Conservation (phyloP, 1,140 invertebrate genomes). For the Platorchestia sp. region DNA sequence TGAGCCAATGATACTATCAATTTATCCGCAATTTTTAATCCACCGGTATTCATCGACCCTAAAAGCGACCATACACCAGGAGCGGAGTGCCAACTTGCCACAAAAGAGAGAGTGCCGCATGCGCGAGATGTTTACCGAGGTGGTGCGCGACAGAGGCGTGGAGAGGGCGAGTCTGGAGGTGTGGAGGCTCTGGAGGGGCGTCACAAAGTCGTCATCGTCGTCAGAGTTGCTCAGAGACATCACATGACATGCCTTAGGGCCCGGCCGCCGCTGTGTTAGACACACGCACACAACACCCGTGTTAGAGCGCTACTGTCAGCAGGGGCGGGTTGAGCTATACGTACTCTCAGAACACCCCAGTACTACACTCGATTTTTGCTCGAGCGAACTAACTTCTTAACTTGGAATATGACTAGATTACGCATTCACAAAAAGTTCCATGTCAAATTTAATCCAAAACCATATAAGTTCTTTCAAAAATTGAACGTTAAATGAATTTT, state of each 20-base stretch:
- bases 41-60: background rate
- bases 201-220: constrained; percentile 40
- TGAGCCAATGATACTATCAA: background rate
- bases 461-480: too few species aligned
- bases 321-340: background rate
- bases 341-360: background rate
- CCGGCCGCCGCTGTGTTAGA: constrained; percentile 15
- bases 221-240: constrained; percentile 29
- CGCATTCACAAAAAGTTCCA: too few species aligned
- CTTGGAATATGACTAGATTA: too few species aligned
- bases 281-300: background rate
- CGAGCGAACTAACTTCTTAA: background rate
- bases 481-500: too few species aligned
- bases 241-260: constrained; percentile 44
- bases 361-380: background rate
- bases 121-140: constrained; percentile 14
- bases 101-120: background rate
- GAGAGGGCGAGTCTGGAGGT: constrained; percentile 4
- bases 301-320: background rate
- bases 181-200: constrained; percentile 36
- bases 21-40: background rate
- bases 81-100: background rate
- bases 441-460: too few species aligned
- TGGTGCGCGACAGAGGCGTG: constrained; percentile 31
- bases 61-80: background rate